Evolutionary conservation across 2,113 vertebrate genomes (phyloP).

Genomic region (Dicerorhinus sumatrensis): DNA sequence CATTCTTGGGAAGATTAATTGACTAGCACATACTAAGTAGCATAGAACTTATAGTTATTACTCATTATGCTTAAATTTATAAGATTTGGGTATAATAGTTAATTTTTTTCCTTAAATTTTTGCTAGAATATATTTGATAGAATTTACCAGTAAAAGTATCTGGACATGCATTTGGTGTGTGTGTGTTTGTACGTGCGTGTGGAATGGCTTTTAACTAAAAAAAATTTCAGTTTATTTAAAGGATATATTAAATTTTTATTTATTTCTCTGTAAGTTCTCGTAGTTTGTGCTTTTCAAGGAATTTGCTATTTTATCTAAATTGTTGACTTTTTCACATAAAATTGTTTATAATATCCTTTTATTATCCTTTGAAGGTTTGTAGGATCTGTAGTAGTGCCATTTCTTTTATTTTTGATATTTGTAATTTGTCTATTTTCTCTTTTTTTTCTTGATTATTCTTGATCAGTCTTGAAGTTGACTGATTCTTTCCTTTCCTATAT

Average conservation of each 20-base stretch:
- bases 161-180: neutral
- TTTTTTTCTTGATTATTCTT: constrained; percentile 9
- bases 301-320: neutral
- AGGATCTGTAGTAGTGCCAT: neutral
- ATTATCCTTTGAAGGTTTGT: neutral
- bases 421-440: neutral
- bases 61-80: neutral
- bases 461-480: neutral
- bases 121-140: neutral
- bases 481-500: neutral
- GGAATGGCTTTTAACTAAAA: neutral
- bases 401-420: neutral
- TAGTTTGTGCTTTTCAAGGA: neutral
- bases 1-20: neutral
- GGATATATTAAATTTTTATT: neutral
- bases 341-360: neutral
- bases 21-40: neutral
- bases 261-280: neutral
- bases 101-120: neutral
- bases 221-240: neutral
- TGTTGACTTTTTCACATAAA: neutral
- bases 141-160: neutral
- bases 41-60: neutral
- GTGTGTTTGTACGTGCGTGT: neutral
- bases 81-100: neutral